Conservation (phyloP, 2,797 vertebrate species). For the Smutsia gigantea region DNA sequence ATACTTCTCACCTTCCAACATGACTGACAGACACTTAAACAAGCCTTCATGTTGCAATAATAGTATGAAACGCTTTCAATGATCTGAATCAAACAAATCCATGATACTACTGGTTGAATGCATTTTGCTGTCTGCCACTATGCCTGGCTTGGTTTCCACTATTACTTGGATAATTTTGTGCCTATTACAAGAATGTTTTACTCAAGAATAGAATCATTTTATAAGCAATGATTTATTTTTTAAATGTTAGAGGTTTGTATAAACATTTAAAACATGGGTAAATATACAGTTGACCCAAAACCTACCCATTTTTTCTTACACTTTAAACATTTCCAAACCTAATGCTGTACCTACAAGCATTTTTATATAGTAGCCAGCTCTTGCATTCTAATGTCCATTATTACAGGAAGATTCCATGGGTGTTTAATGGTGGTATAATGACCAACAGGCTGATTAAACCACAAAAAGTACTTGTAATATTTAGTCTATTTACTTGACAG, state of each 20-base stretch:
- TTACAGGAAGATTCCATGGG: conserved; percentile 35
- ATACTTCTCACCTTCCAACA: conserved; percentile 95
- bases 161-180: conserved; percentile 80
- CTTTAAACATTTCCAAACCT: conserved; percentile 10
- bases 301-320: not conserved
- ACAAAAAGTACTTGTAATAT: not conserved
- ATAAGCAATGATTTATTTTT: conserved; percentile 76
- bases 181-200: conserved; percentile 79
- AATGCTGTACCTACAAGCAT: not conserved
- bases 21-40: conserved; percentile 99
- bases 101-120: conserved; percentile 91
- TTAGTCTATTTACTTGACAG: conserved; percentile 28
- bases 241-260: conserved; percentile 47
- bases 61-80: conserved; percentile 99
- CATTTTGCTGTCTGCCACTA: conserved; percentile 88
- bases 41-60: conserved; percentile 98
- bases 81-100: conserved; percentile 99
- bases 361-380: not conserved
- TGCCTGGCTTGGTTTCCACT: conserved; percentile 88
- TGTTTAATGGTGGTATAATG: not conserved
- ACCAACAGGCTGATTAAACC: conserved; percentile 43
- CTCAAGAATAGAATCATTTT: conserved; percentile 77
- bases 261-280: conserved; percentile 65
- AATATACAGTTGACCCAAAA: conserved; percentile 41
- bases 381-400: not conserved